Evolutionary conservation across 1,140 invertebrate species (phyloP).

Genomic region (Lucilia cuprina): DNA sequence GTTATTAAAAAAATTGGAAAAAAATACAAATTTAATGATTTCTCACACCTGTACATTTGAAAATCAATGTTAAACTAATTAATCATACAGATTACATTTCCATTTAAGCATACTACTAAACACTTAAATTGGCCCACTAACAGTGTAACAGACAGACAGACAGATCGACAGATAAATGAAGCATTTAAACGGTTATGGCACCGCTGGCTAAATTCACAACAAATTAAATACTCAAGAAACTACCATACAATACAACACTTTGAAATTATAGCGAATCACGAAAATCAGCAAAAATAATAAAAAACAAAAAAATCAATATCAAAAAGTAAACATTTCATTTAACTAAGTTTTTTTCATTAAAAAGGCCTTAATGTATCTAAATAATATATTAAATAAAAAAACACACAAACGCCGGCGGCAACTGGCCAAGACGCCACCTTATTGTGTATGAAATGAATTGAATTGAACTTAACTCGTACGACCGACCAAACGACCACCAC

Average conservation of each 20-base stretch:
- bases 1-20: not conserved
- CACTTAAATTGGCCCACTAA: not conserved
- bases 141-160: not conserved
- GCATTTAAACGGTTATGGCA: not conserved
- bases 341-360: not conserved
- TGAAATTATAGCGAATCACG: not conserved
- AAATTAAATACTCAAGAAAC: not conserved
- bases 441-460: no score
- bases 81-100: conserved; percentile 12
- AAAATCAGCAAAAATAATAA: not conserved
- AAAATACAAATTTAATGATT: not conserved
- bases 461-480: not conserved
- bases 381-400: not conserved
- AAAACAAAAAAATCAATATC: not conserved
- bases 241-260: not conserved
- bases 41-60: conserved; percentile 19
- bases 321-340: not conserved
- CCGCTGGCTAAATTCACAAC: not conserved
- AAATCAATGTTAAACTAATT: conserved; percentile 33
- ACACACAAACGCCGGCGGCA: conserved; percentile 5
- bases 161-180: not conserved
- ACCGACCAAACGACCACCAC: not conserved
- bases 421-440: conserved; percentile 23
- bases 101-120: not conserved
- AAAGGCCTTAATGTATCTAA: conserved; percentile 3